phyloP scores from a whole-genome alignment of 2,113 vertebrate genomes.

The Lepisosteus osseus region DNA sequence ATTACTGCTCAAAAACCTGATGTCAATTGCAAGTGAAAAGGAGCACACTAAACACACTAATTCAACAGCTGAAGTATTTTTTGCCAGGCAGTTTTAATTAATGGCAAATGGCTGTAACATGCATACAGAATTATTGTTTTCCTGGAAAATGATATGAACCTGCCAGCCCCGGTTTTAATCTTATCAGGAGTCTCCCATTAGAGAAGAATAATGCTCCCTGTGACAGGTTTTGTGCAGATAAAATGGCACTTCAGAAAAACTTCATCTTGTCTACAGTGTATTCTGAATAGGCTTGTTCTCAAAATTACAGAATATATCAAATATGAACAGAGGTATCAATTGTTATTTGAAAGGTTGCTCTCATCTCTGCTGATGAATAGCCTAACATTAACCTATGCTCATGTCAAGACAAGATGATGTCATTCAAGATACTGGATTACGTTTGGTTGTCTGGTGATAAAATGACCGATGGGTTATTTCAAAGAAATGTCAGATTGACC shows the following conservation, averaged over 20 bases:
- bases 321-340: not conserved
- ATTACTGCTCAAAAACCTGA: too few relatives aligned
- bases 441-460: not conserved
- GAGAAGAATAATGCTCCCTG: not conserved
- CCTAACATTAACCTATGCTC: conserved; percentile 28
- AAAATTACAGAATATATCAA: conserved; percentile 9
- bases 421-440: not conserved
- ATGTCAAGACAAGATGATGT: conserved; percentile 1
- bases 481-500: conserved; percentile 29
- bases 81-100: too few relatives aligned
- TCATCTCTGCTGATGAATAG: conserved; percentile 24
- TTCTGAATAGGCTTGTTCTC: conserved; percentile 3
- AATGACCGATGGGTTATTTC: conserved; percentile 21
- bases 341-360: not conserved
- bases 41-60: too few relatives aligned
- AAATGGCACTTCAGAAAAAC: not conserved
- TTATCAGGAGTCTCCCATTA: not conserved
- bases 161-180: not conserved
- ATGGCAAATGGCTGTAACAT: too few relatives aligned
- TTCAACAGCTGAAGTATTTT: too few relatives aligned
- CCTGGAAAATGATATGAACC: not conserved
- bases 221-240: conserved; percentile 4
- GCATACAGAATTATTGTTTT: too few relatives aligned
- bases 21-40: too few relatives aligned
- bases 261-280: not conserved